Evolutionary conservation across 2,888 invertebrate genomes (phyloP).

Genomic region (Diaperis boleti): DNA sequence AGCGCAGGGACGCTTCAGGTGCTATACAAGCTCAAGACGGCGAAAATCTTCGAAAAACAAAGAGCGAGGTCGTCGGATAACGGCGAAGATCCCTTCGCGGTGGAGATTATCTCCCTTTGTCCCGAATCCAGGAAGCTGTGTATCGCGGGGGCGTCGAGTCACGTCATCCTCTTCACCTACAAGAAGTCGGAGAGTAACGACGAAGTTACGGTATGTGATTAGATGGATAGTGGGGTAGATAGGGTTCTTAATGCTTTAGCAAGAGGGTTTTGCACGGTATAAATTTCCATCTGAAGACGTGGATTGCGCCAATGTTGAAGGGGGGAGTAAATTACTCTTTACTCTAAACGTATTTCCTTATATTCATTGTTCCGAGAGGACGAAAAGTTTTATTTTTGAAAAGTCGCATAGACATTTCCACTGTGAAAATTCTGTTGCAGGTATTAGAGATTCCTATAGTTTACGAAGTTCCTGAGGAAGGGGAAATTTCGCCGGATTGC

Average conservation of each 20-base stretch:
- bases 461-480: slow-evolving; percentile 84
- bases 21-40: slow-evolving; percentile 97
- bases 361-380: too few relatives aligned
- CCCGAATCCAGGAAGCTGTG: slow-evolving; percentile 92
- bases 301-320: too few relatives aligned
- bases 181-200: slow-evolving; percentile 89
- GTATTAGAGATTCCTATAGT: slow-evolving; percentile 88
- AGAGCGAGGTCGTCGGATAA: slow-evolving; percentile 74
- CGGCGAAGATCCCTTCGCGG: slow-evolving; percentile 90
- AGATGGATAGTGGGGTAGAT: not conserved
- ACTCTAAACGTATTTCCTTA: too few relatives aligned
- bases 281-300: too few relatives aligned
- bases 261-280: too few relatives aligned
- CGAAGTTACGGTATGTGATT: slow-evolving; percentile 78
- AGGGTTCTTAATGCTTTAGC: too few relatives aligned
- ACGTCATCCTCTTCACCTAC: slow-evolving; percentile 96
- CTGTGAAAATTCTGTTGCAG: slow-evolving; percentile 31
- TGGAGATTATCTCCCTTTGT: slow-evolving; percentile 91
- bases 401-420: too few relatives aligned
- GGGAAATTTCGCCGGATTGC: slow-evolving; percentile 84
- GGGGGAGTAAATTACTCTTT: too few relatives aligned
- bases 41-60: slow-evolving; percentile 88
- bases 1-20: slow-evolving; percentile 96
- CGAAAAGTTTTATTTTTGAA: too few relatives aligned
- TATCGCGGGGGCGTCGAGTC: slow-evolving; percentile 91